A percentile compares a stretch with the other conserved stretches of the same genome.
Evolutionary conservation across 1,140 invertebrate species (phyloP).

Genomic region (Meteorus sp.): DNA sequence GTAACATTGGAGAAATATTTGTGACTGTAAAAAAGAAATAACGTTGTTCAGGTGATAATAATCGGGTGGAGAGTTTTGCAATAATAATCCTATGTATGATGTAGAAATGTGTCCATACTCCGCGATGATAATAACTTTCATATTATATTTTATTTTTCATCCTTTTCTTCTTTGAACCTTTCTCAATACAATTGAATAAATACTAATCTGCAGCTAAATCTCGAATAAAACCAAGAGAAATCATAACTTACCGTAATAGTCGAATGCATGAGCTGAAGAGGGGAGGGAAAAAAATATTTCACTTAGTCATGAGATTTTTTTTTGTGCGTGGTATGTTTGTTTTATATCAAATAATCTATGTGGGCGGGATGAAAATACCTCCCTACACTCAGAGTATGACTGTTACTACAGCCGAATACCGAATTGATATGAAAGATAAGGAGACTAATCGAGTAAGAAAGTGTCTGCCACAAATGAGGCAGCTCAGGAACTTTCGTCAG

Average conservation of each 20-base stretch:
- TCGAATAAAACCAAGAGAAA: slow-evolving; percentile 64
- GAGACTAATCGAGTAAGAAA: no score
- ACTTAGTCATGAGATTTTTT: slow-evolving; percentile 55
- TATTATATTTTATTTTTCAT: no score
- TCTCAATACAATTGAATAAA: not conserved
- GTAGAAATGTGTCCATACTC: no score
- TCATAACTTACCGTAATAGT: slow-evolving; percentile 98
- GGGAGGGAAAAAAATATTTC: slow-evolving; percentile 68
- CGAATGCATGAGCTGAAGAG: slow-evolving; percentile 90
- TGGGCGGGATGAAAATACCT: slow-evolving; percentile 32
- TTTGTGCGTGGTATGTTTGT: no score
- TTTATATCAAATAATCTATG: no score
- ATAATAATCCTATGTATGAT: not conserved
- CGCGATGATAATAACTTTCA: no score
- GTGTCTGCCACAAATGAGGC: no score
- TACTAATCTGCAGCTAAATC: slow-evolving; percentile 19
- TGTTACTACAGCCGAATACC: not conserved
- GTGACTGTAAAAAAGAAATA: not conserved
- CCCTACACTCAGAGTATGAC: slow-evolving; percentile 49
- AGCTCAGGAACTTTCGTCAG: no score
- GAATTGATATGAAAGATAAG: no score
- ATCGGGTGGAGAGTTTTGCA: slow-evolving; percentile 18
- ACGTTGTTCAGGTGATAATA: slow-evolving; percentile 23
- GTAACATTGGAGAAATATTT: slow-evolving; percentile 29
- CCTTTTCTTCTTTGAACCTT: not conserved